Conservation (phyloP, 1,140 invertebrate genomes). For the Gonioctena quinquepunctata region DNA sequence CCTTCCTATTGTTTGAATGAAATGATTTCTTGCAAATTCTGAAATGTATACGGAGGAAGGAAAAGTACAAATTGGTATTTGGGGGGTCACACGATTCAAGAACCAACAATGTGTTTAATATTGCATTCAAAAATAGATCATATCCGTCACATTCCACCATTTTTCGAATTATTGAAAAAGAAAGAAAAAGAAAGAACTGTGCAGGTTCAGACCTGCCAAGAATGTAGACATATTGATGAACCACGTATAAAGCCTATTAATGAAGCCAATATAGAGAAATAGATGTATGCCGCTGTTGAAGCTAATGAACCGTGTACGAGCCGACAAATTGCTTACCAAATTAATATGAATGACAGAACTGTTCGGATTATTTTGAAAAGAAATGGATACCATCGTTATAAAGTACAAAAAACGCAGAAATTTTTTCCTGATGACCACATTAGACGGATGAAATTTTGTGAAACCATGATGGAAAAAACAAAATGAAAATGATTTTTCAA, state of each 20-base stretch:
- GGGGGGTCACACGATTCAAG: neutral
- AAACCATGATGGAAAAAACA: neutral
- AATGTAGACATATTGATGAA: neutral
- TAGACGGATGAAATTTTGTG: too few species aligned
- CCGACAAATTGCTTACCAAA: neutral
- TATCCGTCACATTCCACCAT: neutral
- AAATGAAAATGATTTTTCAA: neutral
- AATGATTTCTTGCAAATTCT: neutral
- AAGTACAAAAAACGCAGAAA: neutral
- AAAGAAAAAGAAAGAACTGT: too few species aligned
- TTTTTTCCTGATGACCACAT: neutral
- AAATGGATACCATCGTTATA: neutral
- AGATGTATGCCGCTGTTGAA: neutral
- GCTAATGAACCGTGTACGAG: neutral
- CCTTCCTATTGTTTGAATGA: too few species aligned
- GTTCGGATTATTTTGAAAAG: neutral
- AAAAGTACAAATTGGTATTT: neutral
- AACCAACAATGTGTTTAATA: neutral
- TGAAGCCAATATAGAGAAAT: neutral
- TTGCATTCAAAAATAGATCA: neutral
- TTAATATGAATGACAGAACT: neutral
- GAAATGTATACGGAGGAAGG: neutral
- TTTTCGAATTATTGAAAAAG: neutral
- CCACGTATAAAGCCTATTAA: neutral
- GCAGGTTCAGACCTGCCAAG: too few species aligned